phyloP scores from a whole-genome alignment of 2,888 invertebrate species.

The Euplexia lucipara region DNA sequence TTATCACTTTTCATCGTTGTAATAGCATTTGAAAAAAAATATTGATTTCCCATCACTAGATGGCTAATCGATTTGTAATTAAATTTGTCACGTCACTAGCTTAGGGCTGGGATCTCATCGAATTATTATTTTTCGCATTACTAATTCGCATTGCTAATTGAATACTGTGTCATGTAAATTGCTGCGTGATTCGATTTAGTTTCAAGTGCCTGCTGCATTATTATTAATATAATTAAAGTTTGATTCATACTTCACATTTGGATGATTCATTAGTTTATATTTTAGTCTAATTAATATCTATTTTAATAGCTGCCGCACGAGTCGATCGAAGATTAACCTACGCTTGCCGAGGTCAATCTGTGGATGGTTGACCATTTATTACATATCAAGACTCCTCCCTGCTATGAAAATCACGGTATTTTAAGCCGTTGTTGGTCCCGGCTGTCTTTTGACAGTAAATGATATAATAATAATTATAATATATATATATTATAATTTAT shows the following conservation, averaged over 20 bases:
- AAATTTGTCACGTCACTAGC: constrained; percentile 59
- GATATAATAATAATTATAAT: too few species aligned
- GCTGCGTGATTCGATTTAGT: constrained; percentile 21
- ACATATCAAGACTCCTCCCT: too few species aligned
- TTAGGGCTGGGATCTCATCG: constrained; percentile 34
- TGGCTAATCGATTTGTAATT: constrained; percentile 59
- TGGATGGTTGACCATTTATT: too few species aligned
- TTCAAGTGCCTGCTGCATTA: background rate
- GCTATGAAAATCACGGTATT: too few species aligned
- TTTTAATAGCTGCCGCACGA: too few species aligned
- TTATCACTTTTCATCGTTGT: constrained; percentile 45
- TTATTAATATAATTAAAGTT: background rate
- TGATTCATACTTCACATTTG: background rate
- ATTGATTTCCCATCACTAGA: constrained; percentile 53
- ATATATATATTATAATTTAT: too few species aligned
- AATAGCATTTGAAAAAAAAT: constrained; percentile 36
- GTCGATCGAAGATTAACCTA: too few species aligned
- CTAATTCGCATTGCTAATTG: constrained; percentile 49
- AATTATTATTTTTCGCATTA: constrained; percentile 50
- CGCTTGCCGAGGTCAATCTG: too few species aligned
- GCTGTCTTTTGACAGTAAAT: too few species aligned
- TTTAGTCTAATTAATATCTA: background rate
- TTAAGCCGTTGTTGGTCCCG: too few species aligned
- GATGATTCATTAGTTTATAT: background rate
- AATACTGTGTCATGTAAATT: constrained; percentile 37